A percentile compares a stretch with the other conserved stretches of the same genome.
phyloP scores from a whole-genome alignment of 2,113 vertebrate genomes.

The Gymnarchus niloticus region DNA sequence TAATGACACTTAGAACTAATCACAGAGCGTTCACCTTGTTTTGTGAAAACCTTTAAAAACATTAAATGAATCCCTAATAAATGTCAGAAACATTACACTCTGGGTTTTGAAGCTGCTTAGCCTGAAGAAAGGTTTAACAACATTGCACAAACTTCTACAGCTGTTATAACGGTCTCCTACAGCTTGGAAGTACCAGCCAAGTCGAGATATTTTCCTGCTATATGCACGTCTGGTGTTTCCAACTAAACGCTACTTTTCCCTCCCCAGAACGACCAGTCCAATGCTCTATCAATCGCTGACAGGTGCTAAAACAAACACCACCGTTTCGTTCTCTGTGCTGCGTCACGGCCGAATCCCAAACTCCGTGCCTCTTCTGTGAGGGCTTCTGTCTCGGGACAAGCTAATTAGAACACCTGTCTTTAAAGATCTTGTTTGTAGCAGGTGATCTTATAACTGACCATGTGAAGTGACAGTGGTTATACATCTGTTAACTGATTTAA shows the following conservation, averaged over 20 bases:
- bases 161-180: neutral
- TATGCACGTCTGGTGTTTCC: neutral
- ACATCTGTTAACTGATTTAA: neutral
- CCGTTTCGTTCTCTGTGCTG: neutral
- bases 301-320: neutral
- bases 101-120: neutral
- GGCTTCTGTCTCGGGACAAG: neutral
- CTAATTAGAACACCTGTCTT: neutral
- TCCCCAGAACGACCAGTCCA: neutral
- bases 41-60: neutral
- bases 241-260: neutral
- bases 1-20: neutral
- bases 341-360: neutral
- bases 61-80: neutral
- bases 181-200: neutral
- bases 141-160: neutral
- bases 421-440: no score
- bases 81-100: neutral
- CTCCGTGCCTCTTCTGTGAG: neutral
- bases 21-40: neutral
- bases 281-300: neutral
- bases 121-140: neutral
- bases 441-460: neutral
- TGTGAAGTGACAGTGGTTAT: neutral
- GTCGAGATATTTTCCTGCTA: neutral